These are phyloP conservation scores for Eupithecia subfuscata DNA, from an alignment of 2,888 invertebrate species.

Conservation along the genomic window DNA sequence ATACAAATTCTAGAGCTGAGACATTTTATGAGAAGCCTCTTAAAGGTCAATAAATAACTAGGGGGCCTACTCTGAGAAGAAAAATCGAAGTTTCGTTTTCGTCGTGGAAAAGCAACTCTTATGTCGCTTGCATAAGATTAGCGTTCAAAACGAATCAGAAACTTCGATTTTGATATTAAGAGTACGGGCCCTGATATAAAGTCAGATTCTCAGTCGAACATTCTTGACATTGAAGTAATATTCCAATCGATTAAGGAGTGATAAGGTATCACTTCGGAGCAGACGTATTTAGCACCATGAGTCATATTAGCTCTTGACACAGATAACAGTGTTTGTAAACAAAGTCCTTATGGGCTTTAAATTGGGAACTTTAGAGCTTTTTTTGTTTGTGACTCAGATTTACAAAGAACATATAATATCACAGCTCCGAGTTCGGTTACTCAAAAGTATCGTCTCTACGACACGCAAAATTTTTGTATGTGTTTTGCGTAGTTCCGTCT, in stretches of 20 bases:
- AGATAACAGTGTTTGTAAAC: slow-evolving; percentile 47
- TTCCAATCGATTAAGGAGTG: slow-evolving; percentile 15
- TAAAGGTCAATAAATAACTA: not conserved
- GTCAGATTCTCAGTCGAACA: not conserved
- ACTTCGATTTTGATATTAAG: too few relatives aligned
- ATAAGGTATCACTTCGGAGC: slow-evolving; percentile 3
- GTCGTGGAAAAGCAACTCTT: too few relatives aligned
- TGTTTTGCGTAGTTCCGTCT: not conserved
- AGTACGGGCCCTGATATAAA: not conserved
- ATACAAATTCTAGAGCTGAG: not conserved
- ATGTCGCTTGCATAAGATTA: too few relatives aligned
- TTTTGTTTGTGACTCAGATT: not conserved
- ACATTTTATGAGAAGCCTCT: not conserved
- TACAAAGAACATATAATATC: not conserved
- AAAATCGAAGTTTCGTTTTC: too few relatives aligned
- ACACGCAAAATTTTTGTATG: too few relatives aligned
- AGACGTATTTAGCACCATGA: slow-evolving; percentile 13
- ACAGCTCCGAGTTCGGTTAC: too few relatives aligned
- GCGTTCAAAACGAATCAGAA: too few relatives aligned
- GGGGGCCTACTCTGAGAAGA: too few relatives aligned
- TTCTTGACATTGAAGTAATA: slow-evolving; percentile 16
- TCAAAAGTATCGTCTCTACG: too few relatives aligned
- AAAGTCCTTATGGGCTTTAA: slow-evolving; percentile 13
- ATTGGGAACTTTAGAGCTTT: not conserved
- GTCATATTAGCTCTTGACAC: slow-evolving; percentile 12